Conservation (phyloP, 2,797 vertebrate genomes). For the Peromyscus attwateri region DNA sequence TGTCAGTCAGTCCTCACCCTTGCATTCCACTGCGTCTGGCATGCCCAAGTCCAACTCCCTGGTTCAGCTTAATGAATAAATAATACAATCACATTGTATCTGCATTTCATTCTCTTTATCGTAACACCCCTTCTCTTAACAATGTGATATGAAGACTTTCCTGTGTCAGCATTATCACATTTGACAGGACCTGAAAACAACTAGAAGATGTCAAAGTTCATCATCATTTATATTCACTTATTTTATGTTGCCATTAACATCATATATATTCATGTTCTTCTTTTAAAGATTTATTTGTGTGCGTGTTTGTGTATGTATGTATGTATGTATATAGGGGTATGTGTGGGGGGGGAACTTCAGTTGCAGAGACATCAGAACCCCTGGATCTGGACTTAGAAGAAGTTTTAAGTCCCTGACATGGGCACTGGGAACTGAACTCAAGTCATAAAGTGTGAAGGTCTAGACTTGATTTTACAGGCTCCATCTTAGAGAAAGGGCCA, state of each 20-base stretch:
- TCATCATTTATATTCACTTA: not conserved
- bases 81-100: not conserved
- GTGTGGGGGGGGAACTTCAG: not conserved
- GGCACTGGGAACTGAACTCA: not conserved
- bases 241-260: not conserved
- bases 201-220: constrained; percentile 7
- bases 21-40: not conserved
- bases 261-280: not conserved
- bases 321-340: not conserved
- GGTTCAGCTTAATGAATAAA: constrained; percentile 42
- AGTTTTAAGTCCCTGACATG: not conserved
- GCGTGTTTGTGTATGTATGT: not conserved
- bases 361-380: not conserved
- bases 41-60: not conserved
- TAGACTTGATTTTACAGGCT: too few relatives aligned
- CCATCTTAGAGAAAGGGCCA: too few relatives aligned
- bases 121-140: not conserved
- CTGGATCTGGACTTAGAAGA: not conserved
- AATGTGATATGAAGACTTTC: not conserved
- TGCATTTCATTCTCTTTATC: not conserved
- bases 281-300: not conserved
- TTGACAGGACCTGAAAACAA: not conserved
- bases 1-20: not conserved
- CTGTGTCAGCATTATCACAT: not conserved
- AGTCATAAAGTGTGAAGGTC: too few relatives aligned